Base-by-base conservation (phyloP, 1,140 invertebrate species). In the Brachionus calyciflorus region DNA sequence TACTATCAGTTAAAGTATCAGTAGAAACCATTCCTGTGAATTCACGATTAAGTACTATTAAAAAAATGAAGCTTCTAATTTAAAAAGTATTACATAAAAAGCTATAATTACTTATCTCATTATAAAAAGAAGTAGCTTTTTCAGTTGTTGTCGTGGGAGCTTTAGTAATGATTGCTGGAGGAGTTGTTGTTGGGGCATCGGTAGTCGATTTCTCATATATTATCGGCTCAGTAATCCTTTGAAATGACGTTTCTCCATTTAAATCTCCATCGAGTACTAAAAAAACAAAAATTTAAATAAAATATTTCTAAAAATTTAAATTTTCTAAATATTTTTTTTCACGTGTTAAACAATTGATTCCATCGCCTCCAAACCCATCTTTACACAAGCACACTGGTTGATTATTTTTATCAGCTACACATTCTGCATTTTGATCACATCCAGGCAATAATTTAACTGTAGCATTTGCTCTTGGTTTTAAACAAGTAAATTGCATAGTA, bases 321-420 rank as follows among this genome's bases (percentile, higher is more conserved):
- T 19, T 30, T 30, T 51, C 51, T 21, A 44, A 73, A 17, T 46
- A 73, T 49, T 46, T 55, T 12, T 37, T 12, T 28, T 40, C 33
- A 33, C 28, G n/a, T 28, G n/a, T 55, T 12, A 12, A 55, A 68
- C 63, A 68, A 48, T 41, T 26, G 63, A 68, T 33, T 4, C 63
- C 63, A 48, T 70, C 65, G 7, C 65, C 65, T 3, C 17, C 17
- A 17, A 14, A 44, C 1, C 48, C 65, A n/a, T 46, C 19, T 30
- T 44, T 44, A 51, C 65, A 70, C 3, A 28, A 26, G 37, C 65
- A 70, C 28, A 49, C 26, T 28, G 44, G 65, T 14, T 70, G n/a
- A 70, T 70, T 70, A 70, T 70, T 33, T 17, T 28, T 51, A 70
- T 70, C 40, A 26, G 17, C 63, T 33, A 68, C 19, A 10, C 65